phyloP scores from a whole-genome alignment of 2,888 invertebrate genomes.

The Zonitis immaculata region DNA sequence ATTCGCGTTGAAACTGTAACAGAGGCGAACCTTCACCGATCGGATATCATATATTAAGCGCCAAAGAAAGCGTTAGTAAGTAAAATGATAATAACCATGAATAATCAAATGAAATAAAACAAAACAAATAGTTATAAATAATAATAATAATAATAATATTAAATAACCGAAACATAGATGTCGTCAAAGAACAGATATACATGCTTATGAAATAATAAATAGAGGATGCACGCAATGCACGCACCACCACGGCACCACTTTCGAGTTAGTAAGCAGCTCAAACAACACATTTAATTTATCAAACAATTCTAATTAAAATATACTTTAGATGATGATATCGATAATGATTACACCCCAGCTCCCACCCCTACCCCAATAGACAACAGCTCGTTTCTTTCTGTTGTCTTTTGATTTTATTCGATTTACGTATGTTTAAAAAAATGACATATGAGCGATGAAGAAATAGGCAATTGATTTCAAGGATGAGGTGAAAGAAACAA shows the following conservation, averaged over 20 bases:
- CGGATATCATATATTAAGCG: slow-evolving; percentile 28
- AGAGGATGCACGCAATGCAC: slow-evolving; percentile 43
- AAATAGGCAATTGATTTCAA: slow-evolving; percentile 1
- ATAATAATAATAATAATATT: not conserved
- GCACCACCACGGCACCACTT: slow-evolving; percentile 49
- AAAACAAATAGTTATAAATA: slow-evolving; percentile 10
- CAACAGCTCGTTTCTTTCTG: not conserved
- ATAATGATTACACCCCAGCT: not conserved
- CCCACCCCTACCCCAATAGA: not conserved
- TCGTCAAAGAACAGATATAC: slow-evolving; percentile 7
- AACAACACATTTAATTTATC: slow-evolving; percentile 16
- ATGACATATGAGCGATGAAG: not conserved
- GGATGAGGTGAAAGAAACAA: slow-evolving; percentile 2
- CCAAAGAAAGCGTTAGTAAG: slow-evolving; percentile 29
- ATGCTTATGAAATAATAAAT: slow-evolving; percentile 14
- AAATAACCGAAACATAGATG: not conserved
- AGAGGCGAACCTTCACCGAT: slow-evolving; percentile 39
- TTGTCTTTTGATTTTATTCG: not conserved
- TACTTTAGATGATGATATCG: slow-evolving; percentile 1
- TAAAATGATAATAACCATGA: no score
- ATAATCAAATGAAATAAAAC: slow-evolving; percentile 33
- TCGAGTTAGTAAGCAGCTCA: slow-evolving; percentile 36
- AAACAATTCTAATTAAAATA: slow-evolving; percentile 3
- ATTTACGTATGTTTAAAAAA: not conserved
- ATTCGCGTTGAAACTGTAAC: slow-evolving; percentile 51